These are phyloP conservation scores for Fundulus diaphanus DNA, from an alignment of 2,797 vertebrate species.

Conservation along the genomic window DNA sequence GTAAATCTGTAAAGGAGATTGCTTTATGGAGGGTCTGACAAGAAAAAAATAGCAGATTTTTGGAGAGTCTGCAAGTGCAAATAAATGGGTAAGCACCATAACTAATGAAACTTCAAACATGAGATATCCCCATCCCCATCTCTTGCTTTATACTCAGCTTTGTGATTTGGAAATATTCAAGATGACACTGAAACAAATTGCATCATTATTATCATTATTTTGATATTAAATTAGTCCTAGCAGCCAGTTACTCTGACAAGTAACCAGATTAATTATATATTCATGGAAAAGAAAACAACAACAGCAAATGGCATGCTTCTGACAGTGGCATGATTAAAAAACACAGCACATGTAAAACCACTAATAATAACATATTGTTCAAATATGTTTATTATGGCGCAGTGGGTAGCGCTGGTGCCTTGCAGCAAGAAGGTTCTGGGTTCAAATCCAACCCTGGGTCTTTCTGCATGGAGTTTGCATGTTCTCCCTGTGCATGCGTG, in stretches of 20 bases:
- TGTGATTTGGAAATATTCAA: constrained; percentile 23
- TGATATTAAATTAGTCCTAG: neutral
- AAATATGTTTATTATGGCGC: neutral
- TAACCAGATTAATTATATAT: neutral
- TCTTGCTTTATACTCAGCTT: neutral
- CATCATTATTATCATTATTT: neutral
- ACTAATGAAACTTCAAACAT: constrained; percentile 32
- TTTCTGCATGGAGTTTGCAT: too few relatives aligned
- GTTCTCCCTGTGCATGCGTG: too few relatives aligned
- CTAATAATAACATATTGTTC: constrained; percentile 5
- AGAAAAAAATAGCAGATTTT: constrained; percentile 18
- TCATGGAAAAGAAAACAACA: neutral
- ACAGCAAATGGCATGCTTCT: neutral
- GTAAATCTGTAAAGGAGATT: constrained; percentile 50
- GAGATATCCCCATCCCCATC: neutral
- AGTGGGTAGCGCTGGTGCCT: too few relatives aligned
- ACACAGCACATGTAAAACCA: constrained; percentile 28
- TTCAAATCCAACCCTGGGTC: too few relatives aligned
- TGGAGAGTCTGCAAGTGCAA: constrained; percentile 24
- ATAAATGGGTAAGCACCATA: constrained; percentile 40
- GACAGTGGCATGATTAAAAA: neutral
- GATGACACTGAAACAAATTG: constrained; percentile 9
- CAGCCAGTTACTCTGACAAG: neutral
- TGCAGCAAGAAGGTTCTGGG: too few relatives aligned
- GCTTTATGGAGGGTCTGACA: constrained; percentile 45